Percentiles rank a stretch among this genome's conserved stretches.
These are phyloP conservation scores for Salvator merianae DNA, from an alignment of 2,113 vertebrate species.

Conservation along the genomic window DNA sequence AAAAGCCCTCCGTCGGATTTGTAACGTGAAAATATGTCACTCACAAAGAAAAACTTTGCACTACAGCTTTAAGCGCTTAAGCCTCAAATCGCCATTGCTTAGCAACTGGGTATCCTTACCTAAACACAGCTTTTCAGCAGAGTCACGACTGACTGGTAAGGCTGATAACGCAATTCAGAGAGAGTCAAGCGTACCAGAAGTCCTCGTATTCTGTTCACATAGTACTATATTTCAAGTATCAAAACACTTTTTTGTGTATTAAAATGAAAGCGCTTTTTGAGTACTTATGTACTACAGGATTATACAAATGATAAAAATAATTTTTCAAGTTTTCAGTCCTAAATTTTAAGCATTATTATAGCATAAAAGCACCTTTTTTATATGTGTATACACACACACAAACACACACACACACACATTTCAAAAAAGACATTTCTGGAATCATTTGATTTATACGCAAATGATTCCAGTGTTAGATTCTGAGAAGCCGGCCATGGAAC, in stretches of 20 bases:
- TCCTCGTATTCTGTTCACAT: constrained; percentile 30
- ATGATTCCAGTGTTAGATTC: neutral
- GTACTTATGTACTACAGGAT: constrained; percentile 15
- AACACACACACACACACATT: too few species aligned
- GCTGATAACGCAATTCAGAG: constrained; percentile 68
- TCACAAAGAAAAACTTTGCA: constrained; percentile 31
- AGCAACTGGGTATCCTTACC: constrained; percentile 87
- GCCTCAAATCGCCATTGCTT: constrained; percentile 82
- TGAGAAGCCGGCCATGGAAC: neutral
- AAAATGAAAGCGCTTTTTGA: constrained; percentile 24
- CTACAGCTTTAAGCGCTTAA: constrained; percentile 70
- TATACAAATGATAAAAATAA: constrained; percentile 8
- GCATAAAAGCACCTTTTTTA: neutral
- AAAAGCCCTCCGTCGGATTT: neutral
- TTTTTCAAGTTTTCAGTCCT: neutral
- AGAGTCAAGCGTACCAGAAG: constrained; percentile 41
- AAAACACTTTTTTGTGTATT: constrained; percentile 19
- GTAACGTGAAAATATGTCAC: constrained; percentile 22
- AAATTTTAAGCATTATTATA: neutral
- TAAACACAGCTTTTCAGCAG: constrained; percentile 86
- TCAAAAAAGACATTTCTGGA: neutral
- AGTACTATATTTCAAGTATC: constrained; percentile 23
- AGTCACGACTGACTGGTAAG: constrained; percentile 89
- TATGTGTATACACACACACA: too few species aligned
- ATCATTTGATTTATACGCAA: neutral